Percentiles rank a stretch among this genome's conserved stretches.
Evolutionary conservation across 1,140 invertebrate species (phyloP).

Genomic region (Lepidurus apus): DNA sequence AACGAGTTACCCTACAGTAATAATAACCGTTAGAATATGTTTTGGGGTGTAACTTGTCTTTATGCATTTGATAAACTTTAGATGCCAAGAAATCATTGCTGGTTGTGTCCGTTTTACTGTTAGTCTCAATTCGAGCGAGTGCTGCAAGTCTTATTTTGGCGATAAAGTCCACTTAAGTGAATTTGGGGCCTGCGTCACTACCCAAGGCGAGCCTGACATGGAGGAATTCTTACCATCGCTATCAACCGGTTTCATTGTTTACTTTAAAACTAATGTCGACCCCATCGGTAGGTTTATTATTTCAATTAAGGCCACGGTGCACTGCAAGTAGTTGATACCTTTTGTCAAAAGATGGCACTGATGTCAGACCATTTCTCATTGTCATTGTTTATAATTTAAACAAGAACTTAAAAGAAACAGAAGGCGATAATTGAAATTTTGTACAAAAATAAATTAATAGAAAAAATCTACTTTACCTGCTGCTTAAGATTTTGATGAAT

Average conservation of each 20-base stretch:
- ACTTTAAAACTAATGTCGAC: neutral
- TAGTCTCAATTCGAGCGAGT: neutral
- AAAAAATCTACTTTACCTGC: neutral
- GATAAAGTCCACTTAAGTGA: neutral
- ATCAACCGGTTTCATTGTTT: neutral
- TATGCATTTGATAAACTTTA: neutral
- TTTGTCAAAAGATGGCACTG: neutral
- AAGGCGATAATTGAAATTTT: neutral
- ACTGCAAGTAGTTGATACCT: too few species aligned
- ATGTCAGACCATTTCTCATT: neutral
- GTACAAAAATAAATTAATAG: neutral
- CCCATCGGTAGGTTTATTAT: neutral
- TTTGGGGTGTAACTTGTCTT: too few species aligned
- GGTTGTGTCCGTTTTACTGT: neutral
- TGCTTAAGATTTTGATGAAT: too few species aligned
- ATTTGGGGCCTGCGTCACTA: neutral
- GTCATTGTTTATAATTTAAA: neutral
- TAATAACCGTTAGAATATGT: too few species aligned
- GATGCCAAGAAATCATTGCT: neutral
- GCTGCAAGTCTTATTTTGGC: neutral
- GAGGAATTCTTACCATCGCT: neutral
- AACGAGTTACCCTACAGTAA: constrained; percentile 5
- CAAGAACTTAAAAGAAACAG: neutral
- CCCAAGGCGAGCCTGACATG: neutral
- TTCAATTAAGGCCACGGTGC: neutral